These are phyloP conservation scores for Pluvialis apricaria DNA, from an alignment of 2,113 vertebrate species.

Conservation along the genomic window DNA sequence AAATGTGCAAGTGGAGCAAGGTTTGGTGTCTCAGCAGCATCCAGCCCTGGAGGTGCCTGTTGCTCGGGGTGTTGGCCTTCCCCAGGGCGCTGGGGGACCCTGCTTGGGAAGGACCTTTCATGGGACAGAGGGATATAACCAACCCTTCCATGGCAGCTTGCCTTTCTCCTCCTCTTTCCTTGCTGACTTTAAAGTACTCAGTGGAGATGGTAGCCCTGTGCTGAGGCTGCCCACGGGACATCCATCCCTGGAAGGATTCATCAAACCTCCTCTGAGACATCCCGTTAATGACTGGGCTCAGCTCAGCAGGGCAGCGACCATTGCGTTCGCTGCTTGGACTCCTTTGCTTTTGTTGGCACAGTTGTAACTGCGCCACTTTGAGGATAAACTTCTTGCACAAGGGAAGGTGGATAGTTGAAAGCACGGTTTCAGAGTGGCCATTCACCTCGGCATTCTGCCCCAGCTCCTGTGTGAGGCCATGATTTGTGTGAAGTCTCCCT, in stretches of 20 bases:
- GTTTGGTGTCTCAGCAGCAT: background rate
- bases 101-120: background rate
- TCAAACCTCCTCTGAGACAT: background rate
- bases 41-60: background rate
- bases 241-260: background rate
- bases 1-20: background rate
- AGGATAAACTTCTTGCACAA: background rate
- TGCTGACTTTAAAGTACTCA: background rate
- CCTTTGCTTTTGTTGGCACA: background rate
- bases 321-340: background rate
- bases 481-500: background rate
- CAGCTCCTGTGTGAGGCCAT: rapidly evolving
- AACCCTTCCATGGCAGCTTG: background rate
- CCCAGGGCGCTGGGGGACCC: background rate
- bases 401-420: background rate
- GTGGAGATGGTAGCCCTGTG: background rate
- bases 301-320: background rate
- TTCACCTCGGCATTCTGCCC: background rate
- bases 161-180: background rate
- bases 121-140: background rate
- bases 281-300: background rate
- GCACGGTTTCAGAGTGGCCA: background rate
- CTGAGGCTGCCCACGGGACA: background rate
- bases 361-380: background rate
- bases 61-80: background rate